Conservation (phyloP, 2,797 vertebrate genomes). For the Myotis vivesi region DNA sequence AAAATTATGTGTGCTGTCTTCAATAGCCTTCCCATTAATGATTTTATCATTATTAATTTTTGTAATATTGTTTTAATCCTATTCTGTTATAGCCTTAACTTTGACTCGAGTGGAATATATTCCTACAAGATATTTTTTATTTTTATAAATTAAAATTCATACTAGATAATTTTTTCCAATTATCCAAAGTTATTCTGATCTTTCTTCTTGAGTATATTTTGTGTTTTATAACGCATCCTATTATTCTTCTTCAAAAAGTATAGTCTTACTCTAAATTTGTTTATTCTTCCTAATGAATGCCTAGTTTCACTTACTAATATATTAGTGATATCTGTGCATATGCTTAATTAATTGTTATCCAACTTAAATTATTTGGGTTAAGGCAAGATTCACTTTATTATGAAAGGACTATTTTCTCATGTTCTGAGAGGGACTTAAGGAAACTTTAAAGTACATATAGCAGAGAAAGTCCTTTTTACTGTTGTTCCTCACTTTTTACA, state of each 20-base stretch:
- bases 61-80: slow-evolving; percentile 53
- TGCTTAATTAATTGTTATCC: background rate
- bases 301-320: background rate
- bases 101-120: slow-evolving; percentile 56
- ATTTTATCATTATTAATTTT: slow-evolving; percentile 67
- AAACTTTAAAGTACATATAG: background rate
- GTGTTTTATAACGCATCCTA: slow-evolving; percentile 24
- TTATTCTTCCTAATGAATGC: slow-evolving; percentile 20
- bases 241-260: background rate
- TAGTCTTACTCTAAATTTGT: background rate
- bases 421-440: background rate
- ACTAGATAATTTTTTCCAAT: slow-evolving; percentile 52
- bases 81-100: slow-evolving; percentile 51
- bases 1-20: slow-evolving; percentile 70
- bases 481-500: background rate
- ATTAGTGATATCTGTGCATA: background rate
- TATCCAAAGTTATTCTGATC: slow-evolving; percentile 38
- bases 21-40: slow-evolving; percentile 32
- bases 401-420: background rate
- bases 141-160: slow-evolving; percentile 50
- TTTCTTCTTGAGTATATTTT: slow-evolving; percentile 38
- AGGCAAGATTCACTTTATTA: background rate
- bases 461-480: background rate
- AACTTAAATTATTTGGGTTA: background rate
- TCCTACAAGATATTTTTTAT: background rate